These are phyloP conservation scores for Drosophila trichaetosa DNA, from an alignment of 2,888 invertebrate species.

Conservation along the genomic window DNA sequence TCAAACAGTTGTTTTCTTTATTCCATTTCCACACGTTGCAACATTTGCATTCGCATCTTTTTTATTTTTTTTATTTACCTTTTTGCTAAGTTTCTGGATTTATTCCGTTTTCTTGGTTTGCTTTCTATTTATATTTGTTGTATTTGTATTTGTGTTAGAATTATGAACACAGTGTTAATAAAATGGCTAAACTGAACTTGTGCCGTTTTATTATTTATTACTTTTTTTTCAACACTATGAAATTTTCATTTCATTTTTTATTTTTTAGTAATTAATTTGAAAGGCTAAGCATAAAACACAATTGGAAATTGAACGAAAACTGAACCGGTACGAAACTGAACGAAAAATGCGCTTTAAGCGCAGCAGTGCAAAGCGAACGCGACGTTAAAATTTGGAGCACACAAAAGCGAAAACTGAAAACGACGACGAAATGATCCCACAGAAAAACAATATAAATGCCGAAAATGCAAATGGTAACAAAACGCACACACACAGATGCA, in stretches of 20 bases:
- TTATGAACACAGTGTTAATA: conserved; percentile 78
- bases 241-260: conserved; percentile 27
- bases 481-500: conserved; percentile 12
- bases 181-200: conserved; percentile 54
- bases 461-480: conserved; percentile 62
- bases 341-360: conserved; percentile 13
- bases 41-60: not conserved
- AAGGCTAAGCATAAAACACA: conserved; percentile 17
- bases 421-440: conserved; percentile 11
- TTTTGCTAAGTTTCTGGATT: conserved; percentile 28
- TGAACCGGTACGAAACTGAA: conserved; percentile 25
- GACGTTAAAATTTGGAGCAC: conserved; percentile 53
- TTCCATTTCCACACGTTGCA: conserved; percentile 21
- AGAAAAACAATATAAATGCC: conserved; percentile 28
- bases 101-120: conserved; percentile 63
- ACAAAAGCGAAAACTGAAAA: conserved; percentile 39
- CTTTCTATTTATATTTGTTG: conserved; percentile 65
- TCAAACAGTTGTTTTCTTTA: conserved; percentile 38
- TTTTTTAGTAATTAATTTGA: not conserved
- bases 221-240: conserved; percentile 35
- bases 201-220: conserved; percentile 43
- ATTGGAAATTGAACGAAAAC: conserved; percentile 27
- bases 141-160: conserved; percentile 59
- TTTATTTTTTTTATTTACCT: conserved; percentile 32
- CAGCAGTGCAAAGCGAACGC: conserved; percentile 46